Evolutionary conservation across 2,888 invertebrate species (phyloP).

Genomic region (Parapristionchus giblindavisi): DNA sequence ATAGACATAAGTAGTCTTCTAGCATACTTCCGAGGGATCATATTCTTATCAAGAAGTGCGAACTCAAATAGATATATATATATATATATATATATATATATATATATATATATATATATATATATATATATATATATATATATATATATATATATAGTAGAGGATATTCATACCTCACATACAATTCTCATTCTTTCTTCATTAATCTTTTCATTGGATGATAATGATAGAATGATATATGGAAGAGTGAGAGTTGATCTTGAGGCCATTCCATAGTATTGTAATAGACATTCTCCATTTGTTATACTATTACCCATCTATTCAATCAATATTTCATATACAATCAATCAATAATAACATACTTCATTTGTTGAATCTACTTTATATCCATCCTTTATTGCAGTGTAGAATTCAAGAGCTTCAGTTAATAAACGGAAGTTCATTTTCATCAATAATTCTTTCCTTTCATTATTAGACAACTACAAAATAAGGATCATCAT

Average conservation of each 20-base stretch:
- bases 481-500: neutral
- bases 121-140: neutral
- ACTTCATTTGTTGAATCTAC: neutral
- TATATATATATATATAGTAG: neutral
- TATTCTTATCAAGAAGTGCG: neutral
- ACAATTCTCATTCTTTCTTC: slow-evolving; percentile 18
- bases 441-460: neutral
- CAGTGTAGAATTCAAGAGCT: neutral
- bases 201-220: neutral
- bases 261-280: neutral
- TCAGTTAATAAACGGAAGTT: slow-evolving; percentile 13
- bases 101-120: neutral
- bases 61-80: neutral
- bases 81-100: neutral
- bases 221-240: neutral
- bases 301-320: neutral
- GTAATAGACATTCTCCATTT: neutral
- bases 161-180: slow-evolving; percentile 7
- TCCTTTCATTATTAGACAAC: neutral
- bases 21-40: neutral
- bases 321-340: neutral
- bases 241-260: slow-evolving; percentile 19
- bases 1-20: slow-evolving; percentile 47
- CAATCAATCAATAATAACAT: neutral
- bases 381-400: neutral